A percentile compares a stretch with the other conserved stretches of the same genome.
phyloP scores from a whole-genome alignment of 2,113 vertebrate species.

The Anthoscopus minutus region DNA sequence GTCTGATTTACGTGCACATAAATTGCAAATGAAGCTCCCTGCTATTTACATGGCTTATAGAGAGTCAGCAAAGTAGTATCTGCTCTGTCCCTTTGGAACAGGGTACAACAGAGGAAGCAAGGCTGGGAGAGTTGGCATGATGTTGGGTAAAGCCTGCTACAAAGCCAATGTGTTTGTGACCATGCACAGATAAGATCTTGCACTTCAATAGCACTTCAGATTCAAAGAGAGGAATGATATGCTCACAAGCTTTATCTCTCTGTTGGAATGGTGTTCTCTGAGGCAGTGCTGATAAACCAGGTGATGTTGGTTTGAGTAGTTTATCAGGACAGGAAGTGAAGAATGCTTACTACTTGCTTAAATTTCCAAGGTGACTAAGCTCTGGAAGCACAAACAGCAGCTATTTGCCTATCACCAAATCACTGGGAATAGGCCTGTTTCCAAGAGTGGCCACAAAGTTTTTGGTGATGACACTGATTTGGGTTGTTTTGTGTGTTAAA shows the following conservation, averaged over 20 bases:
- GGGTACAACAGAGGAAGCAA: background rate
- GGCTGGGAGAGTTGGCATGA: background rate
- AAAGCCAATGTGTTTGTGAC: background rate
- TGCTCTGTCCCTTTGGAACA: background rate
- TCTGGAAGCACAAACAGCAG: background rate
- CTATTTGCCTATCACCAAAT: background rate
- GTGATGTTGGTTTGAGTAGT: background rate
- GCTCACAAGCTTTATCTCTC: background rate
- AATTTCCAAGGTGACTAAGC: background rate
- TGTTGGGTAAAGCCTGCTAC: background rate
- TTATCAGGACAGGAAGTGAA: background rate
- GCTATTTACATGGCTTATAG: background rate
- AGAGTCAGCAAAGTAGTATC: background rate
- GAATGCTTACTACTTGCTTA: background rate
- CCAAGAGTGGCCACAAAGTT: background rate
- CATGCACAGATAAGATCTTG: background rate
- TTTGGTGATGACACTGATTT: background rate
- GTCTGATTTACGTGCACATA: background rate
- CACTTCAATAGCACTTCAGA: background rate
- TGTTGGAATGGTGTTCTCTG: background rate
- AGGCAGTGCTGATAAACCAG: background rate
- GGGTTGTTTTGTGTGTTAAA: background rate
- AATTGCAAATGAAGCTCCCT: background rate
- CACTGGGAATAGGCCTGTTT: background rate
- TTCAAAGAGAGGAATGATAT: background rate